A percentile compares a stretch with the other conserved stretches of the same genome.
Evolutionary conservation across 2,888 invertebrate species (phyloP).

Genomic region (Ectobius pallidus): DNA sequence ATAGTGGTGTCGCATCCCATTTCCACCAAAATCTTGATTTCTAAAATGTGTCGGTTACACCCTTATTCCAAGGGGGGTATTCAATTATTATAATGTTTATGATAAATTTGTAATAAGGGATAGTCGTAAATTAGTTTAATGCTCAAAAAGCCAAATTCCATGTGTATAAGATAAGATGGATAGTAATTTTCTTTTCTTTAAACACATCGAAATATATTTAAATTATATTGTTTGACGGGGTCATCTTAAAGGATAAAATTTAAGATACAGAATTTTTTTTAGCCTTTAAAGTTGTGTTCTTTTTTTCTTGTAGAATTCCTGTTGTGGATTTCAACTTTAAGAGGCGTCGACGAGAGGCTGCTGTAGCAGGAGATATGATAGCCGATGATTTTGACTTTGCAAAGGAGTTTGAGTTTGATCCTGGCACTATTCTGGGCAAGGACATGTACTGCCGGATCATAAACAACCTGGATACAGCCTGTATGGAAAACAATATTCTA

Average conservation of each 20-base stretch:
- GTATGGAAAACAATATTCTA: slow-evolving; percentile 68
- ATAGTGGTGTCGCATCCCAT: too few species aligned
- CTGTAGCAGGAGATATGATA: slow-evolving; percentile 30
- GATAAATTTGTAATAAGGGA: too few species aligned
- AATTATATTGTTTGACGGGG: slow-evolving; percentile 11
- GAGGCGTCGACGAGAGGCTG: slow-evolving; percentile 43
- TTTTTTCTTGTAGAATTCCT: slow-evolving; percentile 41
- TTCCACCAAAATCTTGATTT: too few species aligned
- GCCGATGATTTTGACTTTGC: slow-evolving; percentile 44
- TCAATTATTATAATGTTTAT: too few species aligned
- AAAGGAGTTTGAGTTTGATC: slow-evolving; percentile 56
- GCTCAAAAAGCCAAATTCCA: neutral
- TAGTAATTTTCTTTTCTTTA: neutral
- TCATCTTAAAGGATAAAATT: neutral
- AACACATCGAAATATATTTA: neutral
- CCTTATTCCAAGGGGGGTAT: too few species aligned
- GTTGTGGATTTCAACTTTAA: slow-evolving; percentile 37
- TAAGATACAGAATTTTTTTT: neutral
- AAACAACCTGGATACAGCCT: slow-evolving; percentile 64
- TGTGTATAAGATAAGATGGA: neutral
- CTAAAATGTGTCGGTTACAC: too few species aligned
- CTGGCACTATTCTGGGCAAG: slow-evolving; percentile 62
- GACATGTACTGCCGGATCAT: slow-evolving; percentile 69
- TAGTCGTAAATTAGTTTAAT: neutral
- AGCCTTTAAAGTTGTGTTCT: slow-evolving; percentile 1